phyloP scores from a whole-genome alignment of 1,140 invertebrate species.

The Brachystomella parvula region DNA sequence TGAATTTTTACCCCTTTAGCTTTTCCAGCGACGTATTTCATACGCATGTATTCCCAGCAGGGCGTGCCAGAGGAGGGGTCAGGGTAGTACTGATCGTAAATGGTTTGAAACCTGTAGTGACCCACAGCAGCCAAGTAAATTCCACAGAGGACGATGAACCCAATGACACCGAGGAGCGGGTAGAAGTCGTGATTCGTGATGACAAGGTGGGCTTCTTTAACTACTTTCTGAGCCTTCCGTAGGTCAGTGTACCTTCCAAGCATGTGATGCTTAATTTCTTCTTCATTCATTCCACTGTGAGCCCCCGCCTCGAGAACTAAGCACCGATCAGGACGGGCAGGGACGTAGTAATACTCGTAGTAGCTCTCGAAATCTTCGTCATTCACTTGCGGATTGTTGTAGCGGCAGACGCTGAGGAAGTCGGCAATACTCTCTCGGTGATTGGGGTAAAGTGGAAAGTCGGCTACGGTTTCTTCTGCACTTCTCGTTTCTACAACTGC shows the following conservation, averaged over 20 bases:
- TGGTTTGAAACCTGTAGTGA: background rate
- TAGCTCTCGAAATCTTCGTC: too few relatives aligned
- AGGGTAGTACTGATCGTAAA: background rate
- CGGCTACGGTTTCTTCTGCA: too few relatives aligned
- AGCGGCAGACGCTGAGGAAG: too few relatives aligned
- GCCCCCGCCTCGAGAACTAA: background rate
- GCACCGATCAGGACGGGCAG: background rate
- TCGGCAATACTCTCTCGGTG: too few relatives aligned
- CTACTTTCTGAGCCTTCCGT: background rate
- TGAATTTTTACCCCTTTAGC: too few relatives aligned
- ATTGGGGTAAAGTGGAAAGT: too few relatives aligned
- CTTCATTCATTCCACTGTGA: background rate
- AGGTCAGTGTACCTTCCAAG: background rate
- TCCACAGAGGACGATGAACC: background rate
- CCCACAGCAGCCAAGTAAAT: background rate
- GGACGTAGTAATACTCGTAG: too few relatives aligned
- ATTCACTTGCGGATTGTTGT: too few relatives aligned
- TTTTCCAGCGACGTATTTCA: background rate
- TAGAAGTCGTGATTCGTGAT: background rate
- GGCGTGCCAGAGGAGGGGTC: background rate
- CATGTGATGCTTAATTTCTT: background rate
- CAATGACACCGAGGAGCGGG: background rate
- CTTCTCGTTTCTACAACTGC: too few relatives aligned
- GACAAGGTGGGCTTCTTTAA: background rate
- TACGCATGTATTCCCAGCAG: background rate